A percentile compares a stretch with the other conserved stretches of the same genome.
phyloP scores from a whole-genome alignment of 2,113 vertebrate genomes.

The Alethe castanea region DNA sequence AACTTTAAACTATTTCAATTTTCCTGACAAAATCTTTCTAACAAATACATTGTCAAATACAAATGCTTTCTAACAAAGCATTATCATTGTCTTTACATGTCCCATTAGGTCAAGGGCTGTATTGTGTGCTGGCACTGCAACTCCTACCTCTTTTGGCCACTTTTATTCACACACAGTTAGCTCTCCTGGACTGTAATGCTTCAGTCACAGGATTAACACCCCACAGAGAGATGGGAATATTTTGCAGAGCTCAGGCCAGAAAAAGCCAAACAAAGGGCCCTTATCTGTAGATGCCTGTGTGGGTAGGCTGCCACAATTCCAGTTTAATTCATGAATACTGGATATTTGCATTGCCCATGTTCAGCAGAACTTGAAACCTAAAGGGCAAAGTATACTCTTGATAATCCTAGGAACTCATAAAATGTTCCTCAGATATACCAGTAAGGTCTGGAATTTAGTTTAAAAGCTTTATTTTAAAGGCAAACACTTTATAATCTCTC shows the following conservation, averaged over 20 bases:
- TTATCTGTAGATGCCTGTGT: background rate
- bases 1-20: constrained; percentile 29
- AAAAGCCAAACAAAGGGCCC: background rate
- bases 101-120: background rate
- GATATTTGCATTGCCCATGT: background rate
- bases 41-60: background rate
- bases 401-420: background rate
- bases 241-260: background rate
- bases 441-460: background rate
- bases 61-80: background rate
- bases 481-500: background rate
- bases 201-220: background rate
- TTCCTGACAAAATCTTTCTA: constrained; percentile 30
- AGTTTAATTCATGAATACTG: background rate
- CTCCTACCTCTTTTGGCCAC: background rate
- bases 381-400: background rate
- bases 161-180: background rate
- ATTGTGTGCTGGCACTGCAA: background rate
- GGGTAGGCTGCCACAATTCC: background rate
- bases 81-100: background rate
- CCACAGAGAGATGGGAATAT: background rate
- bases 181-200: background rate
- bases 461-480: background rate
- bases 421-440: background rate
- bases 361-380: background rate